Evolutionary conservation across 2,888 invertebrate species (phyloP).

Genomic region (Augiades crinisus): DNA sequence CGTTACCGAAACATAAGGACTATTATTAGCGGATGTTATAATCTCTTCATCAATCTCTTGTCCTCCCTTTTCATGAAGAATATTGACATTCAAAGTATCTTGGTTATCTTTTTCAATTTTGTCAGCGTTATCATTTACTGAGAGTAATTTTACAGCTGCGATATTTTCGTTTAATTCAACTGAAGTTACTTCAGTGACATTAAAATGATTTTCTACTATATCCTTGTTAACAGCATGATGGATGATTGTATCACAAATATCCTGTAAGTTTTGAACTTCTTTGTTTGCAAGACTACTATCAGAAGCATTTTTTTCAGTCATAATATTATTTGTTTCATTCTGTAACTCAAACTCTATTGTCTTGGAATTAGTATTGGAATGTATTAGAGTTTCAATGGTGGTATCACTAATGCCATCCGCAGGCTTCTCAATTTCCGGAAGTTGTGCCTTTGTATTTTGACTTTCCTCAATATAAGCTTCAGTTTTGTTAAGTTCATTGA

Average conservation of each 20-base stretch:
- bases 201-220: too few relatives aligned
- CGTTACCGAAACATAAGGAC: constrained; percentile 53
- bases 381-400: background rate
- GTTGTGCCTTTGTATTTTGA: too few relatives aligned
- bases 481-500: too few relatives aligned
- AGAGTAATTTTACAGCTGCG: background rate
- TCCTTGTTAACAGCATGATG: too few relatives aligned
- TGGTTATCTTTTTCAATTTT: background rate
- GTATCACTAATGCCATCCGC: background rate
- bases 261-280: too few relatives aligned
- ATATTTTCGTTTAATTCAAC: background rate
- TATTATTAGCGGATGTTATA: constrained; percentile 50
- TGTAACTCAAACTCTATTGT: background rate
- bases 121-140: too few relatives aligned
- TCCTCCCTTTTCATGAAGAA: background rate
- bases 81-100: background rate
- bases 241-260: too few relatives aligned
- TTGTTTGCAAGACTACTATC: too few relatives aligned
- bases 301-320: background rate
- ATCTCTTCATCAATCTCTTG: constrained; percentile 45
- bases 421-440: background rate
- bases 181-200: background rate
- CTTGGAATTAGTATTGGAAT: background rate
- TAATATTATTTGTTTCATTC: background rate
- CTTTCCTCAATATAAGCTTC: too few relatives aligned